These are phyloP conservation scores for Bryconaethiops microstoma DNA, from an alignment of 2,797 vertebrate species.

Conservation along the genomic window DNA sequence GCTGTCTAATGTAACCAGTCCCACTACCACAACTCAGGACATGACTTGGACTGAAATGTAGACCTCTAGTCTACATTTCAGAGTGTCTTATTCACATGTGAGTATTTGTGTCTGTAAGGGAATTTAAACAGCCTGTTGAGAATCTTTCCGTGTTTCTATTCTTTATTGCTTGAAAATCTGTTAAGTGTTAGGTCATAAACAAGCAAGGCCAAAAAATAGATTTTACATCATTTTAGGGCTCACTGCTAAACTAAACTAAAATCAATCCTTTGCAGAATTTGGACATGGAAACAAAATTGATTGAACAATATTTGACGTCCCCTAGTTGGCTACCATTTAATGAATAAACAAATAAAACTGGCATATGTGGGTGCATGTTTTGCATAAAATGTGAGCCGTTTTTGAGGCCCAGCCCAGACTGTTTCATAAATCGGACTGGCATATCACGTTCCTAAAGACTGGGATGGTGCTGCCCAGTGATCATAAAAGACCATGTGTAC, in stretches of 20 bases:
- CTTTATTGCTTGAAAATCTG: conserved; percentile 35
- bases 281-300: not conserved
- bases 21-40: too few species aligned
- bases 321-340: too few species aligned
- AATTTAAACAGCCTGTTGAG: not conserved
- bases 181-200: conserved; percentile 45
- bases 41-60: too few species aligned
- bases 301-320: not conserved
- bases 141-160: conserved; percentile 3
- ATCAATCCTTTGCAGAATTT: not conserved
- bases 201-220: conserved; percentile 2
- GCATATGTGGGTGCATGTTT: too few species aligned
- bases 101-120: too few species aligned
- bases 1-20: too few species aligned
- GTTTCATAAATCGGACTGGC: not conserved
- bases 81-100: too few species aligned
- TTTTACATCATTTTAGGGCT: conserved; percentile 28
- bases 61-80: too few species aligned
- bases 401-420: not conserved
- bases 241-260: conserved; percentile 21
- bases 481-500: not conserved
- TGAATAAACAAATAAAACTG: too few species aligned
- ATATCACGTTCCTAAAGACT: not conserved
- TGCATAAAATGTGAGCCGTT: not conserved
- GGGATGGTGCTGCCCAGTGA: not conserved